Percentiles rank a stretch among this genome's conserved stretches.
Evolutionary conservation across 2,113 vertebrate genomes (phyloP).

Genomic region (Lagopus leucura): DNA sequence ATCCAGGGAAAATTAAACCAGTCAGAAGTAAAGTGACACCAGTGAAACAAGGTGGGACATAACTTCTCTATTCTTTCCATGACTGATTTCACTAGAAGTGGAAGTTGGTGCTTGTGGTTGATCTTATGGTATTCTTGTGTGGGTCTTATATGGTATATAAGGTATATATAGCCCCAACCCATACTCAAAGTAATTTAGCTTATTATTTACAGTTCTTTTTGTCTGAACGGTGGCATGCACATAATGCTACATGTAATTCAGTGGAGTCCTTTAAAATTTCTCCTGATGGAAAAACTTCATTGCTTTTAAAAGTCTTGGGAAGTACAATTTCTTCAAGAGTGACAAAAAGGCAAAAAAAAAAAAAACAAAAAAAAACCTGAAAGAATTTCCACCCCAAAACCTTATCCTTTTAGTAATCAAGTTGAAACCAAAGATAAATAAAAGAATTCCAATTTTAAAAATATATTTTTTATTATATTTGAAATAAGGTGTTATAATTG

Average conservation of each 20-base stretch:
- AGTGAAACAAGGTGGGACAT: conserved; percentile 79
- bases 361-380: neutral
- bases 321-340: neutral
- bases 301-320: neutral
- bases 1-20: conserved; percentile 75
- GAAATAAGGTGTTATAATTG: neutral
- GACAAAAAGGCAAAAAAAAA: neutral
- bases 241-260: neutral
- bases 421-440: neutral
- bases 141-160: neutral
- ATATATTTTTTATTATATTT: neutral
- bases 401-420: neutral
- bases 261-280: neutral
- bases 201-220: neutral
- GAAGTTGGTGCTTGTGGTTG: neutral
- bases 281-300: neutral
- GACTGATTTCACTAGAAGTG: neutral
- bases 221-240: neutral
- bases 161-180: neutral
- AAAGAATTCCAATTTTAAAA: neutral
- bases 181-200: neutral
- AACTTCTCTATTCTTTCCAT: neutral
- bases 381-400: neutral
- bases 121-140: neutral
- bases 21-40: conserved; percentile 82